Base-by-base conservation (phyloP, 1,140 invertebrate species). In the Anagrus nilaparvatae region DNA sequence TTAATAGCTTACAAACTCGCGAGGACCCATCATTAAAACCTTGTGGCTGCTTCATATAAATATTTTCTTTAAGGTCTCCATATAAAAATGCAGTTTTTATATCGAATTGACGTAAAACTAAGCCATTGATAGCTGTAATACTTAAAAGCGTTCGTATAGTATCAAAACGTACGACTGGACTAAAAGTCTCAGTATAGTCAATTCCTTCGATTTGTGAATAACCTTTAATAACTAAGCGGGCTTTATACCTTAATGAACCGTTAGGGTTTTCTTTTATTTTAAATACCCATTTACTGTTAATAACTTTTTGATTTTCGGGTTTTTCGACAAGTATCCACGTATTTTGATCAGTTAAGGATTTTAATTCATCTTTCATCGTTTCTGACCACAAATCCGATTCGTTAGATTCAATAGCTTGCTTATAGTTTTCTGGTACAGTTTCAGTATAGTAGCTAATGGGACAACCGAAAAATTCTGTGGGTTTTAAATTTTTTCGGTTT, bases 41-140 rank as follows among this genome's bases (percentile, higher is more conserved):
- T 14, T 58, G 13, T 25, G 61, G 59, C 41, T 59, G 53, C 27
- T 50, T 17, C 53, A 65, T 61, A 44, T 49, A 62, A 5, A 65
- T 48, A 14, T 40, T 46, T 46, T 62, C 55, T 27, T 34, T 9
- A n/a, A 35, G 31, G 4, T 10, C 24, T 20, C 49, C 61, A 46
- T 62, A 40, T 9, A 64, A 37, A 43, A 58, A 62, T 10, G 61
- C 61, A 19, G 54, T 55, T 44, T 47, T 49, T 12, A 61, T 46
- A 43, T 60, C 60, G 12, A 59, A 45, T 32, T 58, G 48, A 5
- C 13, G n/a, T 3, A 60, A 29, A 12, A 34, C 17, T 14, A 53
- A 29, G 12, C 48, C 43, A 9, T 51, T 14, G 19, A 17, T 30
- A 1, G 50, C 48, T 25, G 50, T 48, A 18, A 40, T 37, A 16